Percentiles rank a stretch among this genome's conserved stretches.
These are phyloP conservation scores for Botrylloides violaceus DNA, from an alignment of 23 tunicate species.

Conservation along the genomic window DNA sequence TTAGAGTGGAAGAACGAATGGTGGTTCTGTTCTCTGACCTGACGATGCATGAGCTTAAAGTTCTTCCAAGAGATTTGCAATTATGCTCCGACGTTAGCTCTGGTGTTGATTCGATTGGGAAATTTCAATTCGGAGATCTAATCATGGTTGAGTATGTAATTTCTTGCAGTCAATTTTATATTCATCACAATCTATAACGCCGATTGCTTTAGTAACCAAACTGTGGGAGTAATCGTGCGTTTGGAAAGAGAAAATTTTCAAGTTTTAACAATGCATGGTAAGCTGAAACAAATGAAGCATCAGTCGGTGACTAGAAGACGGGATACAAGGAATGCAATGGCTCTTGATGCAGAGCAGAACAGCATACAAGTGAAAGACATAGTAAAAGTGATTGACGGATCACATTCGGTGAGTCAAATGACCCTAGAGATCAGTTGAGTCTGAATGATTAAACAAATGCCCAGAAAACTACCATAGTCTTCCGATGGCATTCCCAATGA, in stretches of 20 bases:
- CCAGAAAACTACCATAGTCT: no score
- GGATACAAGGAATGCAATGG: constrained; percentile 81
- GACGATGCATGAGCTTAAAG: constrained; percentile 96
- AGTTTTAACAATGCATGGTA: constrained; percentile 87
- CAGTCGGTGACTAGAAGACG: constrained; percentile 84
- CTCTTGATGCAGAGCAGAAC: constrained; percentile 90
- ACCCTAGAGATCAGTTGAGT: no score
- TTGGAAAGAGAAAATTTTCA: constrained; percentile 90
- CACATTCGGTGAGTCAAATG: constrained; percentile 59
- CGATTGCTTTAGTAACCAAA: constrained; percentile 42
- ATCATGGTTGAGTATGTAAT: constrained; percentile 76
- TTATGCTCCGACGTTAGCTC: constrained; percentile 94
- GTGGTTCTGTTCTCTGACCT: constrained; percentile 84
- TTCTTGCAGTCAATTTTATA: background rate
- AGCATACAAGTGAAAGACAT: constrained; percentile 78
- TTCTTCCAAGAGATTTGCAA: constrained; percentile 86
- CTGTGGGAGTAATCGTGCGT: constrained; percentile 84
- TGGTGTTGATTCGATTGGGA: constrained; percentile 94
- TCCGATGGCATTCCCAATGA: no score
- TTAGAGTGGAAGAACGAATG: constrained; percentile 82
- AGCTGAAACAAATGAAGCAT: constrained; percentile 65
- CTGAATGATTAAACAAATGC: no score
- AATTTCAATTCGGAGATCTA: constrained; percentile 95
- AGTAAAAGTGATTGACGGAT: constrained; percentile 96
- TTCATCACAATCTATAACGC: background rate